These are phyloP conservation scores for Cheirogaleus major DNA, from an alignment of 2,797 vertebrate species.

Conservation along the genomic window DNA sequence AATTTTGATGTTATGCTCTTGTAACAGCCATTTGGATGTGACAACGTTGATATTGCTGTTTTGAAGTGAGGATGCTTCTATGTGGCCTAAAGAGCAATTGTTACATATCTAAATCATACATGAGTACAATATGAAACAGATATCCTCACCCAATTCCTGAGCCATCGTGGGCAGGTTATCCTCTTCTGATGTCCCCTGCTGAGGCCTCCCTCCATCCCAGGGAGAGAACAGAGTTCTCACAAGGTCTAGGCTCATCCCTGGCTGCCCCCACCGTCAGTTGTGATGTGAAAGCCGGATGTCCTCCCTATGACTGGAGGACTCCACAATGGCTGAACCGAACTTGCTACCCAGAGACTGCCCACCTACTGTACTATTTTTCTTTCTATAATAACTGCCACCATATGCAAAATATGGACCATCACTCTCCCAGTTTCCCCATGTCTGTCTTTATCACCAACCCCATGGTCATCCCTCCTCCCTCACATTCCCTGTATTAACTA, in stretches of 20 bases:
- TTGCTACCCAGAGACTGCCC: background rate
- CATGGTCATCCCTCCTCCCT: background rate
- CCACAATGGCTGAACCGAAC: background rate
- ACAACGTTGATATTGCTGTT: background rate
- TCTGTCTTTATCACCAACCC: background rate
- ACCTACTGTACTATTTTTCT: background rate
- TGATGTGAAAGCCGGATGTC: background rate
- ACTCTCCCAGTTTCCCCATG: background rate
- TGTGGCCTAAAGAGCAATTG: background rate
- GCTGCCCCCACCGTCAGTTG: background rate
- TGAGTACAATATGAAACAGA: background rate
- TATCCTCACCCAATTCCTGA: background rate
- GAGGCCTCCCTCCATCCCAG: background rate
- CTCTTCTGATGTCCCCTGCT: background rate
- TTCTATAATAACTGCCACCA: background rate
- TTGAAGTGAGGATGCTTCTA: background rate
- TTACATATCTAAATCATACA: accelerated
- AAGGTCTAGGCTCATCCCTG: background rate
- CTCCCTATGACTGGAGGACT: background rate
- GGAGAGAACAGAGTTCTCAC: background rate
- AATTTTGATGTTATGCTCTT: background rate
- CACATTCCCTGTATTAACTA: background rate
- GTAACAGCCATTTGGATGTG: background rate
- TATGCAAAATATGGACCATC: background rate
- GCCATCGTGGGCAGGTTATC: background rate